Evolutionary conservation across 2,888 invertebrate species (phyloP).

Genomic region (Microctonus hyperodae): DNA sequence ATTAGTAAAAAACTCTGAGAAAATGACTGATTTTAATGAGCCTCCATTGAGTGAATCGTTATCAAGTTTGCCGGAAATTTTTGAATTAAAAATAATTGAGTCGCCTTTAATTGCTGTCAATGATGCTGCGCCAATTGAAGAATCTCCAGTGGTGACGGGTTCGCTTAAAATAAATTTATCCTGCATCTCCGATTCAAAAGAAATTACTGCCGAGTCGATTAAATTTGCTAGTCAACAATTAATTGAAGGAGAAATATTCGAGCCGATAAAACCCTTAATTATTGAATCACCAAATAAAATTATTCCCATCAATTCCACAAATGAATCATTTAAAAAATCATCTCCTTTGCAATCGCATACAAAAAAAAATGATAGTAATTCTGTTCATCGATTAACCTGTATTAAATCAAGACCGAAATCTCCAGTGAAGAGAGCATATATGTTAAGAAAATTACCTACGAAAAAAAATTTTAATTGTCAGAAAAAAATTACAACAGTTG

Average conservation of each 20-base stretch:
- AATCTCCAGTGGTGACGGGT: slow-evolving; percentile 17
- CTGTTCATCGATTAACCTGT: background rate
- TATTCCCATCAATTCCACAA: background rate
- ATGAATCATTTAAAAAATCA: slow-evolving; percentile 11
- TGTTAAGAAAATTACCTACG: slow-evolving; percentile 46
- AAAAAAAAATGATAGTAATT: slow-evolving; percentile 2
- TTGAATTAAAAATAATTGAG: slow-evolving; percentile 52
- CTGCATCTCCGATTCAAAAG: slow-evolving; percentile 3
- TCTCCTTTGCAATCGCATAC: background rate
- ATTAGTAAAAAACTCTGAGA: background rate
- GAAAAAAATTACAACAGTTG: slow-evolving; percentile 36
- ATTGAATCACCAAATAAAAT: background rate
- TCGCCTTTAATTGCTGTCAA: slow-evolving; percentile 49
- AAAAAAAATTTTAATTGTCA: slow-evolving; percentile 42
- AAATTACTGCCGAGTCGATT: background rate
- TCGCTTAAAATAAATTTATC: slow-evolving; percentile 27
- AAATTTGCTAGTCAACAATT: slow-evolving; percentile 15
- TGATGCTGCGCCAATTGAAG: slow-evolving; percentile 46
- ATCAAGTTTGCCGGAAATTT: slow-evolving; percentile 39
- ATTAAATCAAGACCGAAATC: slow-evolving; percentile 52
- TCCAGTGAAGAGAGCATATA: slow-evolving; percentile 50
- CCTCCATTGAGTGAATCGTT: background rate
- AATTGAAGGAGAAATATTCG: slow-evolving; percentile 7
- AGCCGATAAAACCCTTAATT: background rate
- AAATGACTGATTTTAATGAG: background rate